Percentiles rank a stretch among this genome's conserved stretches.
These are phyloP conservation scores for Gastrophysa polygoni DNA, from an alignment of 2,888 invertebrate species.

Conservation along the genomic window DNA sequence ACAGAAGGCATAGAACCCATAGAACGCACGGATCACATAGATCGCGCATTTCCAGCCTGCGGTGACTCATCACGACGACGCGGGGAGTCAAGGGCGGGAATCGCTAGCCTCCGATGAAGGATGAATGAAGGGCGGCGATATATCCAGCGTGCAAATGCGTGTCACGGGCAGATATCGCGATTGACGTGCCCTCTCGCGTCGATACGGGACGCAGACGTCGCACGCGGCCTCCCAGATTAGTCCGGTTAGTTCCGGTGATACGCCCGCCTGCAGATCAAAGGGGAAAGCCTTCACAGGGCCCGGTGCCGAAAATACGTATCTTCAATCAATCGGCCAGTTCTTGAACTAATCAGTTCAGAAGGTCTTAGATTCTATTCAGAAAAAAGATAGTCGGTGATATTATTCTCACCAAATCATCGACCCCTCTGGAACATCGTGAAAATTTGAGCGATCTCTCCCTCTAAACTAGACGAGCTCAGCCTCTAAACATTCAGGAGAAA, in stretches of 20 bases:
- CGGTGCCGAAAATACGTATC: too few species aligned
- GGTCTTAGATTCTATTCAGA: too few species aligned
- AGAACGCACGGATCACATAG: not conserved
- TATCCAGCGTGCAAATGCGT: slow-evolving; percentile 45
- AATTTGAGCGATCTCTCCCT: too few species aligned
- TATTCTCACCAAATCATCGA: too few species aligned
- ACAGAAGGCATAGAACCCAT: not conserved
- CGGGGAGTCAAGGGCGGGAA: not conserved
- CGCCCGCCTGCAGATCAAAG: not conserved
- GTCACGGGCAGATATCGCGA: slow-evolving; percentile 50
- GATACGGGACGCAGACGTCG: slow-evolving; percentile 11
- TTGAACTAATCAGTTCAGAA: too few species aligned
- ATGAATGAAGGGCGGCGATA: slow-evolving; percentile 27
- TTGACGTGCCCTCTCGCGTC: slow-evolving; percentile 41
- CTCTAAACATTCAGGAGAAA: too few species aligned
- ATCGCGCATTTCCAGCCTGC: not conserved
- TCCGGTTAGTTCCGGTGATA: slow-evolving; percentile 28
- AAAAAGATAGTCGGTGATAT: too few species aligned
- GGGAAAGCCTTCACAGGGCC: not conserved
- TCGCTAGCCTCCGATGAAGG: too few species aligned
- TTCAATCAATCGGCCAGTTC: too few species aligned
- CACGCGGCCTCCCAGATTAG: slow-evolving; percentile 36
- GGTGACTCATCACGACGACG: not conserved
- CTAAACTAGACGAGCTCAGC: too few species aligned
- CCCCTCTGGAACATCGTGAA: too few species aligned